Evolutionary conservation across 2,888 invertebrate genomes (phyloP), one percentile per base, ranked within the genome.

Genomic region (Catotricha subobsoleta): DNA sequence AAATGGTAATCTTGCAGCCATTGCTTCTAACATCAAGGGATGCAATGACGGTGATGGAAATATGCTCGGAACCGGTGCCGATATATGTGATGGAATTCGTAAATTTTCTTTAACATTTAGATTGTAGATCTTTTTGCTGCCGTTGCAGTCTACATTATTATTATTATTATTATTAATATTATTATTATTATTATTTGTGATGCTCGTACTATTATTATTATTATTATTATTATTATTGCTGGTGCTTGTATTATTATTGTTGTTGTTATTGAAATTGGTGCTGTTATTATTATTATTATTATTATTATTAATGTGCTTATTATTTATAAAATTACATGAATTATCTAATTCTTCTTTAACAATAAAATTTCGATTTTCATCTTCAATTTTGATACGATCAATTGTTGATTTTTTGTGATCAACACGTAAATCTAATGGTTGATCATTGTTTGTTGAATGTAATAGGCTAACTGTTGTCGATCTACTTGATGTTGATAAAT

Each of bases 291-390:
- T 53, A 42, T 48, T 47, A 42, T 46, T 47, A 41, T 41, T 48
- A 46, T 45, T 49, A 23, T 43, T 46, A 45, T 43, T 46, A 13
- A 34, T 34, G 20, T 21, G n/a, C 21, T 34, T 34, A 13, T 20
- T 21, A 34, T 34, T 20, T 3, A 34, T n/a, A 34, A 34, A 34
- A 21, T 55, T 58, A 45, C 60, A 61, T 42, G 59, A 60, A 37
- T 70, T 66, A 16, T 72, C 71, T 25, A 73, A 71, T n/a, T 64
- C 64, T 42, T 52, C 50, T 20, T 23, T 47, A 40, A 64, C 53
- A 48, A 86, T 80, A 46, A 86, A 68, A 62, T 87, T 87, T 58
- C 82, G 79, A 62, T 87, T 87, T 63, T 87, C 87, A 61, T 87
- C 87, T 60, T 84, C 80, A 18, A 82, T 65, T 27, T 31, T 34